Percentiles rank a stretch among this genome's conserved stretches.
Conservation (phyloP, 2,797 vertebrate species). For the Anguilla marmorata region DNA sequence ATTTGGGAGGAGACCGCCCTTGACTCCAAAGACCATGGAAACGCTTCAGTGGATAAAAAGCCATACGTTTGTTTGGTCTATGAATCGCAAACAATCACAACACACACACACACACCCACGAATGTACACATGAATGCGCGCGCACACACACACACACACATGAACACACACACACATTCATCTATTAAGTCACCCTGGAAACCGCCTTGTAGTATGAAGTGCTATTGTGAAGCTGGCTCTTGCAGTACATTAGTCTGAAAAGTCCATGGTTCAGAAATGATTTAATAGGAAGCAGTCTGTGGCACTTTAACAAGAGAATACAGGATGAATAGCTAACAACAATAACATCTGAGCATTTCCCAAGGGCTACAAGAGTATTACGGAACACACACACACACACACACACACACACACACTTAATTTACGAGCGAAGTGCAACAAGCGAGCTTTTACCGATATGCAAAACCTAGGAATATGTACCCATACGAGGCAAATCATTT, state of each 20-base stretch:
- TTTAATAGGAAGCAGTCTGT: constrained; percentile 7
- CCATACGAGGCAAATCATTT: constrained; percentile 53
- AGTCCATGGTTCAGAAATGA: constrained; percentile 51
- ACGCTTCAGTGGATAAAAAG: constrained; percentile 93
- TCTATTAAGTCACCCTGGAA: constrained; percentile 45
- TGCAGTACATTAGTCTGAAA: constrained; percentile 55
- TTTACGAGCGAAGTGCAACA: constrained; percentile 62
- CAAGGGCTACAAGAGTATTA: constrained; percentile 74
- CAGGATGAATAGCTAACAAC: constrained; percentile 40
- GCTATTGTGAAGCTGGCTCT: constrained; percentile 46
- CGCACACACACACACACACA: constrained; percentile 34
- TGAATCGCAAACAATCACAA: background rate
- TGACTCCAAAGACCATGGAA: constrained; percentile 71
- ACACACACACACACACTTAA: constrained; percentile 51
- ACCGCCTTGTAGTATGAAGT: constrained; percentile 67
- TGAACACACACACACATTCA: constrained; percentile 56
- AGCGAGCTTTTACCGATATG: constrained; percentile 71
- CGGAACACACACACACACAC: constrained; percentile 54
- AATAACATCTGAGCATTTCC: constrained; percentile 62
- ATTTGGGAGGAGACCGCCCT: constrained; percentile 39
- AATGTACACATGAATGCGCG: constrained; percentile 47
- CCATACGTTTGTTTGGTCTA: constrained; percentile 90
- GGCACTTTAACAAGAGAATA: constrained; percentile 38
- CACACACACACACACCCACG: constrained; percentile 46
- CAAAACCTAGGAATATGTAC: constrained; percentile 64